Conservation (phyloP, 2,888 invertebrate genomes). For the Drosophila affinis region DNA sequence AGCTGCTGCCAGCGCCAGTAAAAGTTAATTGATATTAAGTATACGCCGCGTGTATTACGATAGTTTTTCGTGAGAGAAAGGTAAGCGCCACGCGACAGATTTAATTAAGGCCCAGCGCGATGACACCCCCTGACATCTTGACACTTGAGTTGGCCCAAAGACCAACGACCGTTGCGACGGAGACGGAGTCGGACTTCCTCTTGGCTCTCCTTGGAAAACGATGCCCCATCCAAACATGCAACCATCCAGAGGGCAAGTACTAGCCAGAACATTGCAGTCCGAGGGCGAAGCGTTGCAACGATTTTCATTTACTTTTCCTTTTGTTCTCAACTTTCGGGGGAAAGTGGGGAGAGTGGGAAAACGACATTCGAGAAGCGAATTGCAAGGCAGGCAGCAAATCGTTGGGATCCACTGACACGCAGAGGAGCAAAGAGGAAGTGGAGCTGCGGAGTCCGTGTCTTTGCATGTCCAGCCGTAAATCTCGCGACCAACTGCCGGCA, state of each 20-base stretch:
- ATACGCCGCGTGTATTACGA: conserved; percentile 12
- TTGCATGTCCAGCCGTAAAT: conserved; percentile 38
- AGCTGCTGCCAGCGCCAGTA: conserved; percentile 5
- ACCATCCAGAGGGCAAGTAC: background rate
- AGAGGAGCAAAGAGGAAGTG: background rate
- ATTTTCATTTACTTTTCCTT: conserved; percentile 39
- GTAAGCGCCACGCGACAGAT: background rate
- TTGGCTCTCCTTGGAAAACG: background rate
- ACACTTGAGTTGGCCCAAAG: background rate
- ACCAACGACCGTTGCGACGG: background rate
- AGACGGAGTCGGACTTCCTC: background rate
- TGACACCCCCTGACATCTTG: background rate
- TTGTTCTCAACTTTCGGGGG: conserved; percentile 18
- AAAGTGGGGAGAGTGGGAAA: conserved; percentile 7
- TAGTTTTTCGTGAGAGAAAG: background rate
- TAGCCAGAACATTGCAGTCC: background rate
- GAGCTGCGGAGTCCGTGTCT: conserved; percentile 2
- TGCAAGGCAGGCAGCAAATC: conserved; percentile 14
- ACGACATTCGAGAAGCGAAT: conserved; percentile 5
- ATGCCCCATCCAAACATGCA: background rate
- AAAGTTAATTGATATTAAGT: conserved; percentile 51
- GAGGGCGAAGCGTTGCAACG: conserved; percentile 2
- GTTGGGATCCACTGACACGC: conserved; percentile 35
- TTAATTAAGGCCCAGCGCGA: background rate
- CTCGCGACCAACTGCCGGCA: conserved; percentile 18